phyloP scores from a whole-genome alignment of 2,888 invertebrate genomes.

The Caenorhabditis parvicauda region DNA sequence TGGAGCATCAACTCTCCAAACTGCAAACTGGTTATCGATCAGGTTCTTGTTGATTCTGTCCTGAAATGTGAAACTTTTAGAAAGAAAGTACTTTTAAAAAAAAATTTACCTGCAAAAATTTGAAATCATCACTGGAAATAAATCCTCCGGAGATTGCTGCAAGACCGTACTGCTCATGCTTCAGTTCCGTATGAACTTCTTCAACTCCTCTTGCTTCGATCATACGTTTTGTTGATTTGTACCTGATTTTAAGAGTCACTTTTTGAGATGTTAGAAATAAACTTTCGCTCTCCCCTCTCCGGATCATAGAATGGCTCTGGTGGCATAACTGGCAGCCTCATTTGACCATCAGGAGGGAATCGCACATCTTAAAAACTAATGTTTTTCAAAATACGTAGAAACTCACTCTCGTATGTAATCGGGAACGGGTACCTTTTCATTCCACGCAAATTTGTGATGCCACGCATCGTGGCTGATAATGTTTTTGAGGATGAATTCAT shows the following conservation, averaged over 20 bases:
- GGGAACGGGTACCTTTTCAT: conserved; percentile 52
- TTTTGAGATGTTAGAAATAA: not conserved
- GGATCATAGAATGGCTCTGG: conserved; percentile 55
- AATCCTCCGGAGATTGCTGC: conserved; percentile 71
- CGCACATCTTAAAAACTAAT: conserved; percentile 46
- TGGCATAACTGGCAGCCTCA: conserved; percentile 55
- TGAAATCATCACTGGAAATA: conserved; percentile 51
- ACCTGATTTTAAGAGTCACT: conserved; percentile 11
- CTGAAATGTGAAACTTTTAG: conserved; percentile 63
- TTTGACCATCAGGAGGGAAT: conserved; percentile 56
- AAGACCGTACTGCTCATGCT: conserved; percentile 89
- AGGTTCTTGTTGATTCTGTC: conserved; percentile 76
- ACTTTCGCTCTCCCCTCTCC: conserved; percentile 53
- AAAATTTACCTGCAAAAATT: conserved; percentile 42
- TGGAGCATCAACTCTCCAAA: conserved; percentile 89
- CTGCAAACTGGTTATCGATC: conserved; percentile 79
- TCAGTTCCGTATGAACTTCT: conserved; percentile 76
- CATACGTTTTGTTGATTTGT: conserved; percentile 54
- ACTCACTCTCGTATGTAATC: conserved; percentile 58
- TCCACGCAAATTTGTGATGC: conserved; percentile 18
- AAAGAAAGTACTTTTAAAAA: not conserved
- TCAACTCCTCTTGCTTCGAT: conserved; percentile 60
- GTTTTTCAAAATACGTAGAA: not conserved
- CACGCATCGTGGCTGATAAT: not conserved
- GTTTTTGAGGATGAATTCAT: too few relatives aligned